Conservation (phyloP, 1,140 invertebrate genomes). For the Diorhabda elongata region DNA sequence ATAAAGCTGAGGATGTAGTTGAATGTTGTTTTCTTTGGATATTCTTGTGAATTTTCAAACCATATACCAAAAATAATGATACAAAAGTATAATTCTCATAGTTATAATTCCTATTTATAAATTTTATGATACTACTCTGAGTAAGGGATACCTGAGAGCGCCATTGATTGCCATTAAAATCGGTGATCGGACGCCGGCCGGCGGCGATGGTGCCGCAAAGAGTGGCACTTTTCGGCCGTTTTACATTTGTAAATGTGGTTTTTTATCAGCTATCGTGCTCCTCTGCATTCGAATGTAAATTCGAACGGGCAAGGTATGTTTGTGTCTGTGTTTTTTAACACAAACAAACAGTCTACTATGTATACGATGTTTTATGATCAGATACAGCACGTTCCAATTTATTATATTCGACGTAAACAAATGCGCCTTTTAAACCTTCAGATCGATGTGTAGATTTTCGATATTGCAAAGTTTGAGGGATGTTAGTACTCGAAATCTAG, state of each 20-base stretch:
- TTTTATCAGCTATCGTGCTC: conserved; percentile 15
- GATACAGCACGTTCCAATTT: no score
- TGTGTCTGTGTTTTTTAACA: neutral
- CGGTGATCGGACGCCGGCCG: conserved; percentile 13
- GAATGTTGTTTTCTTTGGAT: no score
- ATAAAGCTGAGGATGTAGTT: no score
- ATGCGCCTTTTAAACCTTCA: no score
- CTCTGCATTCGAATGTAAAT: conserved; percentile 13
- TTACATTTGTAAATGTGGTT: conserved; percentile 18
- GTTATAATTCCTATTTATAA: no score
- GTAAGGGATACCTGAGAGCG: conserved; percentile 18
- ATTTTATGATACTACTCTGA: neutral
- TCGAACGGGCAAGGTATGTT: neutral
- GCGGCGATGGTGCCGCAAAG: conserved; percentile 10
- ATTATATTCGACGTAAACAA: no score
- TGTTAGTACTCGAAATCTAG: no score
- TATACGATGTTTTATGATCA: neutral
- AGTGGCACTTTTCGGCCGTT: conserved; percentile 16
- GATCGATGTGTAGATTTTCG: no score
- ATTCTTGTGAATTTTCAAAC: no score
- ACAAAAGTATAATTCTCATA: no score
- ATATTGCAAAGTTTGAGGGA: no score
- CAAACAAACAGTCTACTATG: neutral
- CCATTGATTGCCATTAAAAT: conserved; percentile 15
- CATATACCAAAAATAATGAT: no score